Evolutionary conservation across 2,888 invertebrate genomes (phyloP), one percentile per base, ranked within the genome.

Genomic region (Ramazzottius varieornatus): DNA sequence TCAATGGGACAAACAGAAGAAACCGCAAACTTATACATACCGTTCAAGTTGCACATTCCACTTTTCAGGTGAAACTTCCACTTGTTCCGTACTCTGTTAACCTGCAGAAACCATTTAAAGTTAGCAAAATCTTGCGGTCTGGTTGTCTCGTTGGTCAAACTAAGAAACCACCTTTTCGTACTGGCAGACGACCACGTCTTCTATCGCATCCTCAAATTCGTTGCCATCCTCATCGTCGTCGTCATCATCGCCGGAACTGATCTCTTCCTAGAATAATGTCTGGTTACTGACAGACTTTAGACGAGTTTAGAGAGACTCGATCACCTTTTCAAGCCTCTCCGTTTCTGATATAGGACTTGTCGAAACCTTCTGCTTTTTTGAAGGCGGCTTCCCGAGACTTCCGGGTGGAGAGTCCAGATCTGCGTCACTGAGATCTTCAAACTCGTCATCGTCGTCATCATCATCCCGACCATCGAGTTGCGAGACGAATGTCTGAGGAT

Each of bases 111-210:
- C 8, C 20, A 54, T n/a, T 16, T 29, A 24, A n/a, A 13, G 24
- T 29, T 29, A 54, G 20, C 40, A 40, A 40, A 40, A 13, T 20
- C 40, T 13, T 13, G 40, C 8, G 40, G 40, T 40, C 40, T 13
- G 40, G 8, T 40, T 20, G 40, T n/a, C n/a, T n/a, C 8, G 40
- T 13, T 40, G 8, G 40, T 40, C 40, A 40, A 40, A 13, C 40
- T 40, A 20, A 8, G 8, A 13, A 20, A 40, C 40, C 40, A 40
- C 88, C 82, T 98, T 98, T 79, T 98, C 98, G 79, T 96, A 98
- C 78, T 98, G 98, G 77, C 98, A 99, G 67, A 98, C 96, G 68
- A 99, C 91, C 67, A 98, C 94, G 81, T 98, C 96, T 71, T 98
- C 96, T 54, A 96, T 93, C 72, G 98, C 96, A 79, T 96, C 98